phyloP scores from a whole-genome alignment of 2,797 vertebrate genomes.

The Phoxinus dragarum region DNA sequence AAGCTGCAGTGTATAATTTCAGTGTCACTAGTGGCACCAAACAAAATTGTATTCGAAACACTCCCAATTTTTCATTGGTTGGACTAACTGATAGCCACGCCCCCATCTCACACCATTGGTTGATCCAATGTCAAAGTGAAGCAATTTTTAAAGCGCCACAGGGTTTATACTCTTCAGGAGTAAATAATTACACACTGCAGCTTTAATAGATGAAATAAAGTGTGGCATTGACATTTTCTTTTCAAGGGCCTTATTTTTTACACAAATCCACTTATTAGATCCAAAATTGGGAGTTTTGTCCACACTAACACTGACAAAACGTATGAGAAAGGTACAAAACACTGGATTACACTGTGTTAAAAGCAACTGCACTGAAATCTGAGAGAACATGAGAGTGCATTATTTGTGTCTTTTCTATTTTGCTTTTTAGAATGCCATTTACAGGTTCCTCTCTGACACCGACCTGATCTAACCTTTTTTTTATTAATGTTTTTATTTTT shows the following conservation, averaged over 20 bases:
- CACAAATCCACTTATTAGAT: background rate
- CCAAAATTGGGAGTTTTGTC: background rate
- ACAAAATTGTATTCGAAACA: conserved; percentile 35
- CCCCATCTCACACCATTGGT: background rate
- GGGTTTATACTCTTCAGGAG: background rate
- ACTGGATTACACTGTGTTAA: conserved; percentile 7
- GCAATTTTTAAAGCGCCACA: background rate
- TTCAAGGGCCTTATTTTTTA: background rate
- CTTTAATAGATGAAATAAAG: conserved; percentile 31
- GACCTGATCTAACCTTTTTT: conserved; percentile 28
- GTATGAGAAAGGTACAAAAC: conserved; percentile 49
- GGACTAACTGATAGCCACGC: background rate
- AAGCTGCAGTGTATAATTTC: conserved; percentile 21
- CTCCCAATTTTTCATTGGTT: conserved; percentile 34
- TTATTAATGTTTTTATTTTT: background rate
- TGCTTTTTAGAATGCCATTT: background rate
- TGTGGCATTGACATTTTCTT: background rate
- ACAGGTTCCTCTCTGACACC: conserved; percentile 51
- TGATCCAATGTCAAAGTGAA: conserved; percentile 6
- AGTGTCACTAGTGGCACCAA: background rate
- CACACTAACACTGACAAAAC: conserved; percentile 48
- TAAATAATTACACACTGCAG: conserved; percentile 14
- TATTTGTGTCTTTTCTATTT: conserved; percentile 10
- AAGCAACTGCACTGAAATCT: conserved; percentile 4
- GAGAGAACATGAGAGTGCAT: background rate